phyloP scores from a whole-genome alignment of 2,888 invertebrate genomes.

The Nomada goodeniana region DNA sequence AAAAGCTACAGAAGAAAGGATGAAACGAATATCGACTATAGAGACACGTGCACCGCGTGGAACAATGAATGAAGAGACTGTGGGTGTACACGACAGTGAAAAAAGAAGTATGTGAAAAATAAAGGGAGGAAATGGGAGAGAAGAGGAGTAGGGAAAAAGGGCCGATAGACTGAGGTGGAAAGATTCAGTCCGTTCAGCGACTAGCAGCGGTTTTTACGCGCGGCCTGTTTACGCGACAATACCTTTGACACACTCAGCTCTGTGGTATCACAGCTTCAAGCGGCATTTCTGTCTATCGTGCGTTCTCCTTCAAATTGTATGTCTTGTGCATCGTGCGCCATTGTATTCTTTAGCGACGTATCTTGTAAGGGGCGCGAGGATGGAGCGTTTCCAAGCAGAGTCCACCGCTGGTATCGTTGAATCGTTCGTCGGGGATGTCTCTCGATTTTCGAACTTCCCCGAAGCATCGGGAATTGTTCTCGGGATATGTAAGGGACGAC shows the following conservation, averaged over 20 bases:
- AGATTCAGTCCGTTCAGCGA: slow-evolving; percentile 65
- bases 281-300: slow-evolving; percentile 62
- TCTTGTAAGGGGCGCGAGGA: slow-evolving; percentile 30
- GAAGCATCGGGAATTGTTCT: slow-evolving; percentile 39
- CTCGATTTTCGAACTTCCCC: slow-evolving; percentile 36
- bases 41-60: not conserved
- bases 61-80: slow-evolving; percentile 33
- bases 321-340: slow-evolving; percentile 37
- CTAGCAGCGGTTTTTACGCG: slow-evolving; percentile 68
- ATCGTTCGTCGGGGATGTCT: slow-evolving; percentile 39
- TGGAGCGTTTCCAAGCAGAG: slow-evolving; percentile 39
- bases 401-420: slow-evolving; percentile 30
- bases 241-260: slow-evolving; percentile 63
- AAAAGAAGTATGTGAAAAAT: not conserved
- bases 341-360: slow-evolving; percentile 51
- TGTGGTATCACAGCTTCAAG: slow-evolving; percentile 40
- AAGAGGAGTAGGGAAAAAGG: not conserved
- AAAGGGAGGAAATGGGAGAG: slow-evolving; percentile 1
- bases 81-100: slow-evolving; percentile 8
- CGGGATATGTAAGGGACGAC: slow-evolving; percentile 14
- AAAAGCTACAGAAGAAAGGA: slow-evolving; percentile 32
- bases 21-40: not conserved
- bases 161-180: slow-evolving; percentile 47
- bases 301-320: slow-evolving; percentile 45
- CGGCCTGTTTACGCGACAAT: slow-evolving; percentile 72